phyloP scores from a whole-genome alignment of 2,797 vertebrate genomes.

The Arctocebus calabarensis region DNA sequence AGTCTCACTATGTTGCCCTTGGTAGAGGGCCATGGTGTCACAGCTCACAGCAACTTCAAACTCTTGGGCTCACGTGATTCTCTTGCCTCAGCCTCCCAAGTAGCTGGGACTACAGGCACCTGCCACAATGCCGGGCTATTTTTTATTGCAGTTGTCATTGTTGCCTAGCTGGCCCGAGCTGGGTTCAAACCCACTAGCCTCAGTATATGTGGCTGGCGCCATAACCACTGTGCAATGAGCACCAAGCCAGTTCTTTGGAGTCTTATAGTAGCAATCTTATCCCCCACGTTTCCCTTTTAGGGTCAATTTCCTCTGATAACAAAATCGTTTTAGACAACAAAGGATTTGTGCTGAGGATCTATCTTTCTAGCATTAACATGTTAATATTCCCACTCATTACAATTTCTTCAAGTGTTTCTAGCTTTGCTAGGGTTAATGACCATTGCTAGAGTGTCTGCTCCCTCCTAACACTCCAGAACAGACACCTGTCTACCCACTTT shows the following conservation, averaged over 20 bases:
- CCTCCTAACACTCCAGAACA: not conserved
- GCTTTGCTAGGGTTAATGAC: not conserved
- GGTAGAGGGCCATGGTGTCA: too few species aligned
- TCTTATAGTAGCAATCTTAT: not conserved
- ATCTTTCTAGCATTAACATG: not conserved
- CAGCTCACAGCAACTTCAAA: too few species aligned
- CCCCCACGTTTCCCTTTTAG: not conserved
- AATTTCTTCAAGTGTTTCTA: not conserved
- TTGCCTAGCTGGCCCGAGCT: too few species aligned
- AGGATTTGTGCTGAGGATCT: not conserved
- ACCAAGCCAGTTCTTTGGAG: not conserved
- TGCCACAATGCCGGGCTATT: too few species aligned
- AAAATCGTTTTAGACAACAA: not conserved
- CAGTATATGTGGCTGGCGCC: too few species aligned
- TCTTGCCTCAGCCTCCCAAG: too few species aligned
- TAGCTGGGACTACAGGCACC: too few species aligned
- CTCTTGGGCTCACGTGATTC: too few species aligned
- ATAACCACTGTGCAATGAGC: too few species aligned
- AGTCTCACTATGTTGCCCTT: too few species aligned
- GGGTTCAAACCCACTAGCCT: too few species aligned
- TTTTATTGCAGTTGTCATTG: too few species aligned
- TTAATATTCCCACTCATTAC: not conserved
- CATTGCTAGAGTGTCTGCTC: not conserved
- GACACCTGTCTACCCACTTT: not conserved
- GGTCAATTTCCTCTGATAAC: not conserved